Evolutionary conservation across 2,888 invertebrate species (phyloP), one percentile per base, ranked within the genome.

Genomic region (Ypsolopha scabrella): DNA sequence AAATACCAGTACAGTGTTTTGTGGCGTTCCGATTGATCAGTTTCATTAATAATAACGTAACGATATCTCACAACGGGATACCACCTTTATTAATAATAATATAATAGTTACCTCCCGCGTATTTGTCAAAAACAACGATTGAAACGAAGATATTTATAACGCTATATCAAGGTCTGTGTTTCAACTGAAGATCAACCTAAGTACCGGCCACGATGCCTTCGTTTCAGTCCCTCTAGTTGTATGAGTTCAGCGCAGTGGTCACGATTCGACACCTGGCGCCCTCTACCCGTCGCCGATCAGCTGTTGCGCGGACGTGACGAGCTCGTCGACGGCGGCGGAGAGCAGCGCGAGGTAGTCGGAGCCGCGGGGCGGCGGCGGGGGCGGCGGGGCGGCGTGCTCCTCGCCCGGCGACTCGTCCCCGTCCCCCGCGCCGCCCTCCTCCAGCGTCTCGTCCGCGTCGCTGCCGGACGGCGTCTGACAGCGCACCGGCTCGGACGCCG

Each of bases 381-480:
- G 59, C 41, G 63, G 51, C 41, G 56, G 58, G 46, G 60, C 57
- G 38, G 59, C 60, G 41, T 60, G 55, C 46, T 62, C 61, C 41
- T 60, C 63, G 52, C 60, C 63, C 38, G 58, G 55, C 48, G 62
- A 58, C 39, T 62, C 57, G 57, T 62, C 59, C 52, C 52, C 56
- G 51, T 68, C 65, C 67, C 65, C 37, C 24, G 61, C 65, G 35
- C 58, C 55, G 37, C 52, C 50, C 35, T 60, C 62, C 54, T 67
- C 70, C 13, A 62, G 60, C 37, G 60, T 61, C 57, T 73, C 76
- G 53, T 72, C 73, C 37, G 66, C 65, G 55, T 72, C 72, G 64
- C 71, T 73, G 58, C 67, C 74, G 36, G 68, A 68, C 9, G 68
- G 69, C 55, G 74, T 69, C 56, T 64, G 69, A 54, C 71, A 70